Percentiles rank a stretch among this genome's conserved stretches.
phyloP scores from a whole-genome alignment of 2,888 invertebrate species.

The Agrotis puta region DNA sequence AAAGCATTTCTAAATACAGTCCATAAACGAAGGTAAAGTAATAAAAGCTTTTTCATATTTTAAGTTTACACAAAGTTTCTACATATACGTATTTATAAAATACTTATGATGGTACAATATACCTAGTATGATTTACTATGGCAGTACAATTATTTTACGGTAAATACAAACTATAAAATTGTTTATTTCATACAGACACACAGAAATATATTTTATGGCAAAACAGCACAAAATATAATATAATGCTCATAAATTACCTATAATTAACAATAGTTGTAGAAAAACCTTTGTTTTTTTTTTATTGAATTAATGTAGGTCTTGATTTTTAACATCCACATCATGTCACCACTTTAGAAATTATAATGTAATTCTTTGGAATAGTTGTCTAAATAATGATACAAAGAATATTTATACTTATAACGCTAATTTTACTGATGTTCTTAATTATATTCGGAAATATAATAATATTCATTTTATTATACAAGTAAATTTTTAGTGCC shows the following conservation, averaged over 20 bases:
- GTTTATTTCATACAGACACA: slow-evolving; percentile 55
- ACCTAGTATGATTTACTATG: slow-evolving; percentile 40
- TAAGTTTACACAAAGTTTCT: slow-evolving; percentile 45
- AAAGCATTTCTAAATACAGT: background rate
- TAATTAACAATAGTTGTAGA: slow-evolving; percentile 65
- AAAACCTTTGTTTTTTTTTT: slow-evolving; percentile 41
- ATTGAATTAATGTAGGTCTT: slow-evolving; percentile 36
- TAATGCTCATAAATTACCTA: slow-evolving; percentile 71
- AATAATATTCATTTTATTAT: slow-evolving; percentile 4
- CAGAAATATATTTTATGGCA: slow-evolving; percentile 58
- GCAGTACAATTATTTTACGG: slow-evolving; percentile 50
- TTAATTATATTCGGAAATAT: slow-evolving; percentile 25
- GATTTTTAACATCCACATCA: slow-evolving; percentile 47
- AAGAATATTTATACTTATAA: slow-evolving; percentile 53
- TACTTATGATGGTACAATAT: slow-evolving; percentile 48
- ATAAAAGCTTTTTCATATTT: slow-evolving; percentile 16
- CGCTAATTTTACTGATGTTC: slow-evolving; percentile 38
- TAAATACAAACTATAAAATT: slow-evolving; percentile 47
- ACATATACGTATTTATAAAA: slow-evolving; percentile 42
- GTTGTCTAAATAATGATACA: slow-evolving; percentile 55
- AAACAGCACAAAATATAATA: slow-evolving; percentile 65
- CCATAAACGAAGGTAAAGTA: slow-evolving; percentile 3
- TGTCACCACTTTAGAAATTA: slow-evolving; percentile 56
- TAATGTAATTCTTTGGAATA: slow-evolving; percentile 73
- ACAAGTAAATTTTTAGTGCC: slow-evolving; percentile 14